A percentile compares a stretch with the other conserved stretches of the same genome.
Conservation (phyloP, 2,113 vertebrate genomes). For the Neogobius melanostomus region DNA sequence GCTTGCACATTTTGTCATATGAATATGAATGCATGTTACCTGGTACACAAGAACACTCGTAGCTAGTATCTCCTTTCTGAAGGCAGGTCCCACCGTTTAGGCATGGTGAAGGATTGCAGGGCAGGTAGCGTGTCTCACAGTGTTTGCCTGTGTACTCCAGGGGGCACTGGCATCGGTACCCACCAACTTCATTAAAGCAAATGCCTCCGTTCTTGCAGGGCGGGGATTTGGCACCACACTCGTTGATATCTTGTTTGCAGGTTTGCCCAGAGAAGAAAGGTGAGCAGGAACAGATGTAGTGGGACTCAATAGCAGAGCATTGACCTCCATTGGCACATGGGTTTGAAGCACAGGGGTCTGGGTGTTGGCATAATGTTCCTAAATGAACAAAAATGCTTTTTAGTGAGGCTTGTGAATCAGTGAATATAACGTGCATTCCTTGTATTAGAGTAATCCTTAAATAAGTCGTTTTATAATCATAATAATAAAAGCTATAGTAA, state of each 20-base stretch:
- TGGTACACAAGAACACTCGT: slow-evolving; percentile 94
- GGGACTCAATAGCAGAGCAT: slow-evolving; percentile 83
- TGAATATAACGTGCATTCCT: too few relatives aligned
- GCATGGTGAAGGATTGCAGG: slow-evolving; percentile 95
- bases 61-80: slow-evolving; percentile 88
- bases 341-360: slow-evolving; percentile 92
- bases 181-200: slow-evolving; percentile 88
- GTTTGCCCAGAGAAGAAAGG: slow-evolving; percentile 85
- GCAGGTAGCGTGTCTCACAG: slow-evolving; percentile 90
- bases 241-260: slow-evolving; percentile 91
- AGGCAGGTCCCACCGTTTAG: slow-evolving; percentile 93
- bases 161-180: slow-evolving; percentile 85
- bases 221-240: slow-evolving; percentile 74
- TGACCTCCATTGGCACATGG: slow-evolving; percentile 90
- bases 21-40: slow-evolving; percentile 67
- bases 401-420: background rate
- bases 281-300: slow-evolving; percentile 85
- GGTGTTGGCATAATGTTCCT: slow-evolving; percentile 91
- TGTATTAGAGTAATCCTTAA: too few relatives aligned
- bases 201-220: slow-evolving; percentile 83
- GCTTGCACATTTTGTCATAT: background rate
- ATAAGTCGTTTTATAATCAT: background rate
- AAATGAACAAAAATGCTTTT: background rate
- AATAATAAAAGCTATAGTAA: background rate
- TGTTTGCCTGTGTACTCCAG: slow-evolving; percentile 81